Evolutionary conservation across 1,140 invertebrate species (phyloP).

Genomic region (Pectinophora gossypiella): DNA sequence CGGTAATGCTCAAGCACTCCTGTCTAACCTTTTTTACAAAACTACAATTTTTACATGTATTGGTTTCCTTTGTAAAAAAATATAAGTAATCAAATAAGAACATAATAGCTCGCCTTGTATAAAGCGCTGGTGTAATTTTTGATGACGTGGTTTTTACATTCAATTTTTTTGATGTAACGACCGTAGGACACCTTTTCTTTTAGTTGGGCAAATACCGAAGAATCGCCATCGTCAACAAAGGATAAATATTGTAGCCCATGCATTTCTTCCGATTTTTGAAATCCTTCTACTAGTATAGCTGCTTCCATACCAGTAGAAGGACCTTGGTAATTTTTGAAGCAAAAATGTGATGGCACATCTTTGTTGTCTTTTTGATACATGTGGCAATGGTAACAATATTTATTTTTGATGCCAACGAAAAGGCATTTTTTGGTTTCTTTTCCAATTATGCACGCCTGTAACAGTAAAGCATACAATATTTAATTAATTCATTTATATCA

Average conservation of each 20-base stretch:
- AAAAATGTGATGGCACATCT: constrained; percentile 19
- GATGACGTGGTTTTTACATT: constrained; percentile 9
- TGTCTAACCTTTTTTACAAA: neutral
- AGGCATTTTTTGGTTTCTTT: constrained; percentile 31
- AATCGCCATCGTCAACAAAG: constrained; percentile 31
- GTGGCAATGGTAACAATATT: constrained; percentile 30
- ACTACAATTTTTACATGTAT: too few relatives aligned
- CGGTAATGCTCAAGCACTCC: neutral
- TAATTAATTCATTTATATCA: neutral
- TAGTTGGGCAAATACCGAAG: constrained; percentile 6
- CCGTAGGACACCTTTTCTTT: constrained; percentile 3
- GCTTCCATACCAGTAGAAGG: constrained; percentile 37
- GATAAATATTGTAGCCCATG: constrained; percentile 23
- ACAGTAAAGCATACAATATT: neutral
- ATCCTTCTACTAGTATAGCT: constrained; percentile 35
- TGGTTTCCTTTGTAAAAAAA: neutral
- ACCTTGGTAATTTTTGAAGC: constrained; percentile 38
- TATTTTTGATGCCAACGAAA: constrained; percentile 46
- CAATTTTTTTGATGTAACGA: constrained; percentile 1
- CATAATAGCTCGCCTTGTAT: neutral
- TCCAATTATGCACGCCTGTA: constrained; percentile 8
- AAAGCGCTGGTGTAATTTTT: constrained; percentile 9
- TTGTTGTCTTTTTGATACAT: neutral
- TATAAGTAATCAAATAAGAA: neutral
- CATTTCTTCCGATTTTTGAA: constrained; percentile 24